Percentiles rank a stretch among this genome's conserved stretches.
These are phyloP conservation scores for Scolopax rusticola DNA, from an alignment of 2,797 vertebrate species.

Conservation along the genomic window DNA sequence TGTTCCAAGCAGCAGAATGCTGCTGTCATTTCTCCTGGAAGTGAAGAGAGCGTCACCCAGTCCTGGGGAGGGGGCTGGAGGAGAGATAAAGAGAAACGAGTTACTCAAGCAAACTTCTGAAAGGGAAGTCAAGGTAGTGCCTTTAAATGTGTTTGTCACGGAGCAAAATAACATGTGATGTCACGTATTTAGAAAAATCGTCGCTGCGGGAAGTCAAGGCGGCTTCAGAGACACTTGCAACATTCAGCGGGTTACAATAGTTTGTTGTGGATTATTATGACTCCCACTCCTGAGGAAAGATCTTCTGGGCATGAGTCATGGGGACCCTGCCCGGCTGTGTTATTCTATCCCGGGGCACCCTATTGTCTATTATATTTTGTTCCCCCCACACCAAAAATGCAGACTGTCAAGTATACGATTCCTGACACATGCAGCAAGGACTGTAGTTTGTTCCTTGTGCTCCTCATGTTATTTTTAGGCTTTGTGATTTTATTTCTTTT, in stretches of 20 bases:
- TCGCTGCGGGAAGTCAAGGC: not conserved
- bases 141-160: not conserved
- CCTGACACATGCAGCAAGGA: not conserved
- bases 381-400: slow-evolving; percentile 8
- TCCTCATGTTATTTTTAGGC: not conserved
- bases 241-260: slow-evolving; percentile 52
- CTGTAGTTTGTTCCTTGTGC: not conserved
- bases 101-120: not conserved
- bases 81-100: not conserved
- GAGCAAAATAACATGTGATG: not conserved
- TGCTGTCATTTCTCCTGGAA: slow-evolving; percentile 55
- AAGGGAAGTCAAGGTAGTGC: slow-evolving; percentile 24
- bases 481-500: not conserved
- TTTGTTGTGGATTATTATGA: slow-evolving; percentile 65
- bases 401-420: not conserved
- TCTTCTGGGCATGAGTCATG: slow-evolving; percentile 69
- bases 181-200: not conserved
- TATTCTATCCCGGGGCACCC: slow-evolving; percentile 54
- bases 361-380: slow-evolving; percentile 67
- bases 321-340: slow-evolving; percentile 36
- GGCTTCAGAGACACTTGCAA: slow-evolving; percentile 23
- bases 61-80: not conserved
- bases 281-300: slow-evolving; percentile 70
- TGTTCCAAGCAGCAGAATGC: slow-evolving; percentile 50
- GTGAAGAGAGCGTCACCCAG: not conserved